These are phyloP conservation scores for Pelobates cultripes DNA, from an alignment of 2,797 vertebrate genomes.

Conservation along the genomic window DNA sequence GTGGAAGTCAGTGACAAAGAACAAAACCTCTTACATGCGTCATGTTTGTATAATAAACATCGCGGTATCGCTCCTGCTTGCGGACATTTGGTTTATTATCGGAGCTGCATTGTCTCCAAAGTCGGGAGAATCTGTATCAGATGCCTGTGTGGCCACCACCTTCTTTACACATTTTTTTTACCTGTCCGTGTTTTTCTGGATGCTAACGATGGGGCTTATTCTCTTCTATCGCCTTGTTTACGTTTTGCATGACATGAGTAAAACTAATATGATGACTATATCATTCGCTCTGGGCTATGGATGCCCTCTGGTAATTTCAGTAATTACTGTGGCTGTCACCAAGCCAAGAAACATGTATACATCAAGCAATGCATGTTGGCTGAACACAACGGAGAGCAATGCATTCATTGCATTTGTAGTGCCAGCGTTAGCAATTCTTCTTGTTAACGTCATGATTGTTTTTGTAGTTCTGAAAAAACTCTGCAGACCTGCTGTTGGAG, in stretches of 20 bases:
- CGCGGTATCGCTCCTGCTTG: conserved; percentile 81
- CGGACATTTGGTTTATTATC: conserved; percentile 86
- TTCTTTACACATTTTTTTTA: conserved; percentile 93
- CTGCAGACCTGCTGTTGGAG: conserved; percentile 78
- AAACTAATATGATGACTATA: conserved; percentile 74
- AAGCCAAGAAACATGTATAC: conserved; percentile 74
- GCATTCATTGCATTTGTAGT: conserved; percentile 80
- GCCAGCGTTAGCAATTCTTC: conserved; percentile 82
- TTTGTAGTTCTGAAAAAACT: conserved; percentile 84
- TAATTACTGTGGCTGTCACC: conserved; percentile 81
- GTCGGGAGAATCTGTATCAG: too few relatives aligned
- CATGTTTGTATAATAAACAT: conserved; percentile 89
- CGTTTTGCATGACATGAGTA: conserved; percentile 84
- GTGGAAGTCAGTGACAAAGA: conserved; percentile 85
- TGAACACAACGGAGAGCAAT: conserved; percentile 81
- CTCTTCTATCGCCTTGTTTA: conserved; percentile 86
- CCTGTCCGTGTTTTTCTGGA: conserved; percentile 92
- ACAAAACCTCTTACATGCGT: conserved; percentile 83
- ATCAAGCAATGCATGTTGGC: conserved; percentile 75
- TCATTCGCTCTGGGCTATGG: conserved; percentile 83
- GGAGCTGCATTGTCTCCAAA: conserved; percentile 61
- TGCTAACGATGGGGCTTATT: conserved; percentile 86
- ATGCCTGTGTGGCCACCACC: conserved; percentile 69
- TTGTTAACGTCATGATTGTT: conserved; percentile 78
- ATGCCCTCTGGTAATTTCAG: conserved; percentile 82